These are phyloP conservation scores for Amblyteles armatorius DNA, from an alignment of 2,888 invertebrate genomes.

Conservation along the genomic window DNA sequence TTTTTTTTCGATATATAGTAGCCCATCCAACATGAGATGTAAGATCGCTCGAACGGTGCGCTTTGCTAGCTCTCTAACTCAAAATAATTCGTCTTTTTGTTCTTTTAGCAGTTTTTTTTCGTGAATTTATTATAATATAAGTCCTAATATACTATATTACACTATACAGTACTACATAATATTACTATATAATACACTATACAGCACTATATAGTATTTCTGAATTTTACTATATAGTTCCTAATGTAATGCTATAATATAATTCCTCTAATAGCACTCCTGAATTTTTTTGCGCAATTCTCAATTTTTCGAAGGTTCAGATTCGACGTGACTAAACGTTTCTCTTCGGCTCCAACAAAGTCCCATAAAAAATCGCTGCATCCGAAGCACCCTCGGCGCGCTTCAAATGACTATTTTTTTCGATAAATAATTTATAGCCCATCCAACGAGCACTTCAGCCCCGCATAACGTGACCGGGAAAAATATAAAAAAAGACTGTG, in stretches of 20 bases:
- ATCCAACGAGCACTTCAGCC: neutral
- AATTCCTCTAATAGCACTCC: too few relatives aligned
- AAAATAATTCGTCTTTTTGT: too few relatives aligned
- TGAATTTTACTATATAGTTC: too few relatives aligned
- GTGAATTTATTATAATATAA: too few relatives aligned
- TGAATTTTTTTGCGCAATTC: too few relatives aligned
- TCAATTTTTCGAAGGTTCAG: neutral
- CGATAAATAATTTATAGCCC: slow-evolving; percentile 29
- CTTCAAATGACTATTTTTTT: neutral
- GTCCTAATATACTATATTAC: too few relatives aligned
- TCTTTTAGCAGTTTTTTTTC: too few relatives aligned
- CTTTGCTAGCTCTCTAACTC: neutral
- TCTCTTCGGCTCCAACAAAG: slow-evolving; percentile 32
- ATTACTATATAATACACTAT: too few relatives aligned
- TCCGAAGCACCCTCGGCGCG: neutral
- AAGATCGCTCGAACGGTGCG: neutral
- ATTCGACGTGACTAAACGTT: slow-evolving; percentile 25
- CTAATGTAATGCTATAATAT: too few relatives aligned
- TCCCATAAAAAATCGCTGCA: neutral
- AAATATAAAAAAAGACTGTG: neutral
- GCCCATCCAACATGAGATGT: neutral
- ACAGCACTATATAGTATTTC: too few relatives aligned
- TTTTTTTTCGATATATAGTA: neutral
- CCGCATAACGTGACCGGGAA: neutral
- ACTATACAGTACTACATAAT: too few relatives aligned